Base-by-base conservation (phyloP, 2,888 invertebrate genomes). In the Drosophila aldrichi region DNA sequence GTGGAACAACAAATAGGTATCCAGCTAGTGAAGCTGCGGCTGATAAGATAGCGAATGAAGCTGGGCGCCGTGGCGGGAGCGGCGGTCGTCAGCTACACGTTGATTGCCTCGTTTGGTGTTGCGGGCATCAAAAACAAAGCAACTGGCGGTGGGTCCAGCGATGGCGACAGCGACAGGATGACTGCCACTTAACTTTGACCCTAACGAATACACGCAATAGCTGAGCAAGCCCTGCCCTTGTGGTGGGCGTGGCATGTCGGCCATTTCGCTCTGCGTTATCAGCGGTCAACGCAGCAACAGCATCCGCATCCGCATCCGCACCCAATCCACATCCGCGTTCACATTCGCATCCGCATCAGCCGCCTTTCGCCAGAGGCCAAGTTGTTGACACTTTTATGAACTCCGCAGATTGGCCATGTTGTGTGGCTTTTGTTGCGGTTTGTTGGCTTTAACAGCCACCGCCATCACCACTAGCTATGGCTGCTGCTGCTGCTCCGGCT, bases 331-430 rank as follows among this genome's bases (percentile, higher is more conserved):
- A 49, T 64, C 46, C 56, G 18, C 69, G 40, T 60, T 46, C 56
- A 32, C 70, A 59, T 74, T 65, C 77, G 74, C 71, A 63, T 75
- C 67, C 34, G 41, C 60, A 56, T 46, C 49, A 22, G 60, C 57
- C 36, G 46, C 51, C 60, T 62, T 49, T 77, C 52, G 59, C 74
- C 77, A 59, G 61, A 73, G 67, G 70, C 87, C 87, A 83, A 85
- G 89, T 86, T 89, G 90, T 88, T 90, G 91, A 91, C 90, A 91
- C 90, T 91, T 90, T 91, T 91, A 90, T 91, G 90, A 90, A 90
- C 90, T 86, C 79, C 84, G 78, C 88, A 89, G 89, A 88, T 89
- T 90, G 90, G 79, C 84, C 78, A 77, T 81, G 81, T 82, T 84
- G 81, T 80, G 85, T 78, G 88, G 86, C 81, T 82, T 77, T 81